These are phyloP conservation scores for Chaetops frenatus DNA, from an alignment of 2,113 vertebrate genomes.

Conservation along the genomic window DNA sequence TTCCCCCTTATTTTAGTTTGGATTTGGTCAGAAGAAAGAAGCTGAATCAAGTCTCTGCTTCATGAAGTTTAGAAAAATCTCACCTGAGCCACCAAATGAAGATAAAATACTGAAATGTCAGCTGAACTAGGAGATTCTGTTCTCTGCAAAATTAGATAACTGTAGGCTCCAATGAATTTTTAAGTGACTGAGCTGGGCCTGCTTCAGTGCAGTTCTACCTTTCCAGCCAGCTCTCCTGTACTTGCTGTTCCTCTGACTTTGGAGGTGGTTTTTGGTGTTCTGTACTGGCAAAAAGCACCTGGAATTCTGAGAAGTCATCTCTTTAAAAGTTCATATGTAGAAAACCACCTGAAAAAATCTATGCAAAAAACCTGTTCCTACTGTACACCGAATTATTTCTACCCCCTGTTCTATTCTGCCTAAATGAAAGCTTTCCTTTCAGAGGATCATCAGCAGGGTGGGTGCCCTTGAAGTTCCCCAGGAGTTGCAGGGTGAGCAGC, in stretches of 20 bases:
- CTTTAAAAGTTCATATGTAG: background rate
- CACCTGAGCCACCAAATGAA: background rate
- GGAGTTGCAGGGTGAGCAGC: background rate
- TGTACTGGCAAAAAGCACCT: background rate
- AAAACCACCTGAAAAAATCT: background rate
- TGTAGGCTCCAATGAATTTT: constrained; percentile 14
- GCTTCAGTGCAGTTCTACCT: background rate
- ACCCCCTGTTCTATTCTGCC: background rate
- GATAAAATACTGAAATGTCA: background rate
- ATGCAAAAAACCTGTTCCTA: background rate
- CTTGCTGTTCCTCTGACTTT: background rate
- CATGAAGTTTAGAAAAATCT: constrained; percentile 21
- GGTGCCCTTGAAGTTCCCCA: background rate
- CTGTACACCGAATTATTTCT: background rate
- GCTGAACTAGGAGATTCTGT: background rate
- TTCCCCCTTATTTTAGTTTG: background rate
- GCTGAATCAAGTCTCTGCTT: background rate
- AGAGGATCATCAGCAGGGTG: background rate
- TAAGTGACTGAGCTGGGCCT: background rate
- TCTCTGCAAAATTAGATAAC: constrained; percentile 4
- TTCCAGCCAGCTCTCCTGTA: background rate
- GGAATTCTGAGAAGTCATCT: background rate
- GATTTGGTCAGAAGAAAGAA: background rate
- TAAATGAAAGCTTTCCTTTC: background rate
- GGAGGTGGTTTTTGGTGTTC: background rate